Percentiles rank a stretch among this genome's conserved stretches.
Evolutionary conservation across 2,888 invertebrate species (phyloP).

Genomic region (Lacanobia wlatinum): DNA sequence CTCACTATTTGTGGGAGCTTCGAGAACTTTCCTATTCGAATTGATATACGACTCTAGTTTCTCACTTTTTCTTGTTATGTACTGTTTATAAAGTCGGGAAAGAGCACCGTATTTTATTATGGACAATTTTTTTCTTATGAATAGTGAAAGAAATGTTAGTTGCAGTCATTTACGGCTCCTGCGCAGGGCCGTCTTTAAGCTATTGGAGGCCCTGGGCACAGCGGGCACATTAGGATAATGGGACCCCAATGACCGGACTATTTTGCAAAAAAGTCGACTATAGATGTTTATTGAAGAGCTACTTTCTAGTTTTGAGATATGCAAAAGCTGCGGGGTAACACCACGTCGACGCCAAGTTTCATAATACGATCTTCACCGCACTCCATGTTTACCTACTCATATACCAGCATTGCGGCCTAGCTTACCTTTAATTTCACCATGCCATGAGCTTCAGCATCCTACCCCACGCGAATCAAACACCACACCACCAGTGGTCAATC

Average conservation of each 20-base stretch:
- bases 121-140: background rate
- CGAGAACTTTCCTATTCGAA: conserved; percentile 63
- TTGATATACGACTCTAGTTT: conserved; percentile 76
- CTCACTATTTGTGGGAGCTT: conserved; percentile 65
- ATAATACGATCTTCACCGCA: no score
- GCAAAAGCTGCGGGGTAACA: no score
- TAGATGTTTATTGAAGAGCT: no score
- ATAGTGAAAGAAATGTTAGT: background rate
- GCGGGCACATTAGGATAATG: no score
- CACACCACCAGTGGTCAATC: background rate
- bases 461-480: background rate
- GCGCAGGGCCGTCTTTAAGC: no score
- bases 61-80: conserved; percentile 42
- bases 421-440: background rate
- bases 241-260: no score
- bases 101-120: conserved; percentile 31
- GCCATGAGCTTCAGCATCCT: background rate
- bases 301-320: no score
- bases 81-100: conserved; percentile 53
- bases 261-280: no score
- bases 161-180: background rate
- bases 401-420: background rate
- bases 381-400: no score
- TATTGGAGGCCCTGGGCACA: no score
- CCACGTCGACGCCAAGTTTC: background rate